Base-by-base conservation (phyloP, 2,113 vertebrate species). In the Chamaea fasciata region DNA sequence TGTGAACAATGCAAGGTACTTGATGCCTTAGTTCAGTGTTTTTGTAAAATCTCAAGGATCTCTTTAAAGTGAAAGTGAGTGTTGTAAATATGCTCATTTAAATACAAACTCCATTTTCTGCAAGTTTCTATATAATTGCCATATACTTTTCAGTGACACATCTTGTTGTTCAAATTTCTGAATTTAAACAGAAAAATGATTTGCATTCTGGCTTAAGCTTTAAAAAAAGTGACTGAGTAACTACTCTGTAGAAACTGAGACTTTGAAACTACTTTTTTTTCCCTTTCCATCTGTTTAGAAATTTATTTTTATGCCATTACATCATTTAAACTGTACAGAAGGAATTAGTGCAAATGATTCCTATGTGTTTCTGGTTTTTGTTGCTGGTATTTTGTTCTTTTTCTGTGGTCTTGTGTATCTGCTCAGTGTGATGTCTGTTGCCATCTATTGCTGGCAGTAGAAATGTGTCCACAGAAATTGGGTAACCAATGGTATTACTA, bases 221-320 rank as follows among this genome's bases (percentile, higher is more conserved):
- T 52, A 76, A 75, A 69, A 81, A 69, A 84, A 49, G 53, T 30
- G 35, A 42, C 37, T 59, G 86, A 95, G 27, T 52, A 81, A 41
- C 65, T 84, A 77, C 84, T 92, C 57, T 55, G 27, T 76, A 52
- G 76, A 90, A 86, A 77, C 30, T 21, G 55, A 69, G 87, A 91
- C 85, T 55, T 55, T 80, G 15, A 70, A 95, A 80, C 59, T 41
- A 28, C 60, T 77, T 41, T 64, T 76, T 68, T 78, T 59, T 7
- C 62, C 37, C 31, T 13, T 81, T 50, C 94, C 91, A 94, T 96
- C 89, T 92, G 92, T 81, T 95, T 90, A 71, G 55, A 39, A 94
- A 68, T 81, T 68, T 95, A 94, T 95, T 94, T 91, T 94, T 42
- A 37, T 85, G 68, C 69, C 75, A 60, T 93, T 87, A 81, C 94